Percentiles rank a stretch among this genome's conserved stretches.
phyloP scores from a whole-genome alignment of 1,140 invertebrate genomes.

The Lineus longissimus region DNA sequence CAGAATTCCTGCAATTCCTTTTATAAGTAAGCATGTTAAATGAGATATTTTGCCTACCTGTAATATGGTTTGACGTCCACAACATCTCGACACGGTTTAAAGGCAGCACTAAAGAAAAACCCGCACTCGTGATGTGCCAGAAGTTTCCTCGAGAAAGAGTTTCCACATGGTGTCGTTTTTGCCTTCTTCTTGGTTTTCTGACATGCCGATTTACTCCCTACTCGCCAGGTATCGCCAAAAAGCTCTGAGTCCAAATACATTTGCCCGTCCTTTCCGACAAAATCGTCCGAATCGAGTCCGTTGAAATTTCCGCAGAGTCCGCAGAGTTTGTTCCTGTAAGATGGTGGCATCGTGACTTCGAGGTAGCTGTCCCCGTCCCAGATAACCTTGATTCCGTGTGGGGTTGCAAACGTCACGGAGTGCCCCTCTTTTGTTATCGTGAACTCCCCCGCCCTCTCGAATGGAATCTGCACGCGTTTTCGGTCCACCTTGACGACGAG shows the following conservation, averaged over 20 bases:
- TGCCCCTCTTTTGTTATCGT: background rate
- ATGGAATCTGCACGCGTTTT: background rate
- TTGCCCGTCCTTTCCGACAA: constrained; percentile 68
- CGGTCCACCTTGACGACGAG: constrained; percentile 72
- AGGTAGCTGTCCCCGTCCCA: constrained; percentile 89
- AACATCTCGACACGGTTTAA: constrained; percentile 34
- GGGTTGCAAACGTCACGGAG: background rate
- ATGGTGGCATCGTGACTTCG: constrained; percentile 70
- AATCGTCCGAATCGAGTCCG: constrained; percentile 55
- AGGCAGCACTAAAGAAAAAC: constrained; percentile 35
- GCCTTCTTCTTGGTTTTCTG: constrained; percentile 24
- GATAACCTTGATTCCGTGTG: constrained; percentile 58
- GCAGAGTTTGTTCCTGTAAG: constrained; percentile 72
- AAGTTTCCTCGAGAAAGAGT: constrained; percentile 23
- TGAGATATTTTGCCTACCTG: constrained; percentile 25
- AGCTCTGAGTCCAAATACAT: constrained; percentile 63
- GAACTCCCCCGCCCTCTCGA: background rate
- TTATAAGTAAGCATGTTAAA: constrained; percentile 1
- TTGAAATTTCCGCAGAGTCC: constrained; percentile 92
- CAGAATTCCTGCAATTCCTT: background rate
- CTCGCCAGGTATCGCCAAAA: constrained; percentile 81
- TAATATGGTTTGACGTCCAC: constrained; percentile 43
- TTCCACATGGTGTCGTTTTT: constrained; percentile 30
- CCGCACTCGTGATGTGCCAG: constrained; percentile 38
- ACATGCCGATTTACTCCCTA: constrained; percentile 73